Conservation (phyloP, 1,140 invertebrate species). For the Lerema accius region DNA sequence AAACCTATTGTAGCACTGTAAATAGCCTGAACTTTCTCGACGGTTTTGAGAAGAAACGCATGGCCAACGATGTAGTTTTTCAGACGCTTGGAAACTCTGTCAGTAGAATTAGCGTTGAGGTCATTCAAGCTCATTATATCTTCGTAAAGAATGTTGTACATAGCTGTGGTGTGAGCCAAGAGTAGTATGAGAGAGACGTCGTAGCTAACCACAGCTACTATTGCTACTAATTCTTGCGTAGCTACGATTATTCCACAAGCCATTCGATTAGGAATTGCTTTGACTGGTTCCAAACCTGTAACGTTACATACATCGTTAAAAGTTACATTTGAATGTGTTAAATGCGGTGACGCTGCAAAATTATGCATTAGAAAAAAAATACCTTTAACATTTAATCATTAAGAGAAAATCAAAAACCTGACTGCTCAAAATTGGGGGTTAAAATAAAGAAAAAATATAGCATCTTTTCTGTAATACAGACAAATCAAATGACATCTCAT, state of each 20-base stretch:
- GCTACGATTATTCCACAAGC: conserved; percentile 36
- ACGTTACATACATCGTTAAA: not conserved
- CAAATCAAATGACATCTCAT: no score
- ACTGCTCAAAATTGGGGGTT: no score
- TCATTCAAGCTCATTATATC: conserved; percentile 37
- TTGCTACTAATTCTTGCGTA: conserved; percentile 38
- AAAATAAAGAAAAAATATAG: no score
- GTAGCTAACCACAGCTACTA: conserved; percentile 34
- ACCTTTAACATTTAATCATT: no score
- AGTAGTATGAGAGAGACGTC: conserved; percentile 41
- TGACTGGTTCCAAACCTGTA: conserved; percentile 40
- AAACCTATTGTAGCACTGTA: no score
- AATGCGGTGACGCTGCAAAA: no score
- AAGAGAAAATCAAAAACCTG: no score
- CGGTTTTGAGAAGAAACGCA: conserved; percentile 30
- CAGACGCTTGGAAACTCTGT: conserved; percentile 24
- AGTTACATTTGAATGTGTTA: no score
- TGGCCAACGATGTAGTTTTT: conserved; percentile 37
- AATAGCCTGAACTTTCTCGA: no score
- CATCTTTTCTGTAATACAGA: no score
- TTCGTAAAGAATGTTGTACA: conserved; percentile 40
- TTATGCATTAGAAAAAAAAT: no score
- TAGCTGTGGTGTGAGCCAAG: conserved; percentile 42
- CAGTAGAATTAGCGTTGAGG: not conserved
- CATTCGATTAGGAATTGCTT: conserved; percentile 29